Conservation (phyloP, 1,140 invertebrate genomes). For the Drosophila punjabiensis region DNA sequence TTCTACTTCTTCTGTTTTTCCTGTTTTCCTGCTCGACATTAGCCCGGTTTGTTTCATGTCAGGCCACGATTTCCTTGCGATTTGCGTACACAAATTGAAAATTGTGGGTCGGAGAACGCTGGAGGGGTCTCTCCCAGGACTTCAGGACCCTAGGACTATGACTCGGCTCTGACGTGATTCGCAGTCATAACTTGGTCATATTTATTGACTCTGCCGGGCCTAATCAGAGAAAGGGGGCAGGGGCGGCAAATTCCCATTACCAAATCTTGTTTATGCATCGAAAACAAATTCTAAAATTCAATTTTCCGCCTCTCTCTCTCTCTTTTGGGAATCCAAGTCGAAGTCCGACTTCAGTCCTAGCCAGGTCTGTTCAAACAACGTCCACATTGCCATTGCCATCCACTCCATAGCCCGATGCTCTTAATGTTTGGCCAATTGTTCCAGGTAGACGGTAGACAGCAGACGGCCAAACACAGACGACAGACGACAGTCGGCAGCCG, state of each 20-base stretch:
- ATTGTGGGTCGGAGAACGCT: slow-evolving; percentile 50
- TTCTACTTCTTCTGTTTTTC: slow-evolving; percentile 14
- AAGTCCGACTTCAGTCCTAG: background rate
- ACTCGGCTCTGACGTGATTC: slow-evolving; percentile 64
- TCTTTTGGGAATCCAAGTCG: slow-evolving; percentile 47
- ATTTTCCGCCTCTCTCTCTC: slow-evolving; percentile 34
- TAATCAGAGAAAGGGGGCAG: slow-evolving; percentile 46
- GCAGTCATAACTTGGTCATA: slow-evolving; percentile 68
- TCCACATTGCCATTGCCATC: slow-evolving; percentile 33
- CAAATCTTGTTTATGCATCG: slow-evolving; percentile 65
- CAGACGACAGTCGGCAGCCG: slow-evolving; percentile 34
- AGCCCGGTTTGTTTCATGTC: slow-evolving; percentile 67
- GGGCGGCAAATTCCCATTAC: slow-evolving; percentile 35
- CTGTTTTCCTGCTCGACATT: slow-evolving; percentile 29
- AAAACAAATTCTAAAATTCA: slow-evolving; percentile 70
- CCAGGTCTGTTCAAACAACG: slow-evolving; percentile 40
- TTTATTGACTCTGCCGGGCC: slow-evolving; percentile 69
- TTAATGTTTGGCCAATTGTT: slow-evolving; percentile 55
- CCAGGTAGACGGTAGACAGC: slow-evolving; percentile 36
- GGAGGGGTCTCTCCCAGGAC: too few relatives aligned
- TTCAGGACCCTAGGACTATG: slow-evolving; percentile 3
- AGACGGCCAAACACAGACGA: slow-evolving; percentile 32
- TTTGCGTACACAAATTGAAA: slow-evolving; percentile 47
- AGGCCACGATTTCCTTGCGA: slow-evolving; percentile 65
- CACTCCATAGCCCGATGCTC: slow-evolving; percentile 22